Percentiles rank a stretch among this genome's conserved stretches.
Evolutionary conservation across 2,888 invertebrate species (phyloP).

Genomic region (Hipparchia semele): DNA sequence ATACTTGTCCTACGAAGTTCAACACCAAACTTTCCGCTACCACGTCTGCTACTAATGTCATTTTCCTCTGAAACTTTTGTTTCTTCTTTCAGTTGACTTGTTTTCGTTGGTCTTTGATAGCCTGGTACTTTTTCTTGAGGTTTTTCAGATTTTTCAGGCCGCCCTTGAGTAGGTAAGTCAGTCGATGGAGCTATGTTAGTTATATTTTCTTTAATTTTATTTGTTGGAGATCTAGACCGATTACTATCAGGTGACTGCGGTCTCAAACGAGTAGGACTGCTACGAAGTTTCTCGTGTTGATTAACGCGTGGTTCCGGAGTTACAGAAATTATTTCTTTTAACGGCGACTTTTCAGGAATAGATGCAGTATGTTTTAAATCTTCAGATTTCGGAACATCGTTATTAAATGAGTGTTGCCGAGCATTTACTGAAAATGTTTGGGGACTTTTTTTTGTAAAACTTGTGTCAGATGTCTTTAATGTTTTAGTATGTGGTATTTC

Average conservation of each 20-base stretch:
- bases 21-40: conserved; percentile 87
- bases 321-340: conserved; percentile 47
- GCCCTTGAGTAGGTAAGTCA: conserved; percentile 55
- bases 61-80: conserved; percentile 58
- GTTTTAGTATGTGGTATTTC: conserved; percentile 52
- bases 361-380: conserved; percentile 49
- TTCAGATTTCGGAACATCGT: conserved; percentile 52
- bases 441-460: conserved; percentile 66
- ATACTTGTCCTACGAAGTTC: conserved; percentile 84
- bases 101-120: conserved; percentile 68
- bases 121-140: conserved; percentile 61
- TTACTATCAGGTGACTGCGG: conserved; percentile 56
- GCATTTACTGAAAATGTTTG: conserved; percentile 57
- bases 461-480: conserved; percentile 78
- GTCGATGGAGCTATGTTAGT: conserved; percentile 35
- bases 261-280: conserved; percentile 53
- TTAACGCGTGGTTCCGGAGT: conserved; percentile 41
- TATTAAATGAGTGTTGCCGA: conserved; percentile 56
- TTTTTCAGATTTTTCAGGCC: conserved; percentile 50
- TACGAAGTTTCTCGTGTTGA: conserved; percentile 51
- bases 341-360: conserved; percentile 42
- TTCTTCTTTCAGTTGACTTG: conserved; percentile 70
- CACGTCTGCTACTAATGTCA: conserved; percentile 77
- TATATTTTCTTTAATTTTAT: conserved; percentile 50
- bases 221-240: conserved; percentile 58